phyloP scores from a whole-genome alignment of 2,113 vertebrate genomes.

The Montifringilla adamsi region DNA sequence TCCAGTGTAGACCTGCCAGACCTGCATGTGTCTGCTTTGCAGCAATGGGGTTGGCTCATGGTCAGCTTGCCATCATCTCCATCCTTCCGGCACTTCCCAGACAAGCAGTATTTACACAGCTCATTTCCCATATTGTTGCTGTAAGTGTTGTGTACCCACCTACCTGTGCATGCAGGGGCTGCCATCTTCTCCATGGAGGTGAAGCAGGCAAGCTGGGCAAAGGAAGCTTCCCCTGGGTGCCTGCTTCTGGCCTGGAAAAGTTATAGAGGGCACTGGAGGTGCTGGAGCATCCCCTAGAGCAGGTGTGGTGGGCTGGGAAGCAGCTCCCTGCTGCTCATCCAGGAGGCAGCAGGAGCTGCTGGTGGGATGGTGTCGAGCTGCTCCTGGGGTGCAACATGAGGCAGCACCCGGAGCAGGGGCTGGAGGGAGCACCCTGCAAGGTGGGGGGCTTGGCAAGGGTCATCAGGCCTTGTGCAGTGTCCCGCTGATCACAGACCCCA shows the following conservation, averaged over 20 bases:
- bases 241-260: background rate
- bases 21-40: background rate
- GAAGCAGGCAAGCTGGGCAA: background rate
- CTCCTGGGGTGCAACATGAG: background rate
- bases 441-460: background rate
- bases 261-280: background rate
- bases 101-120: background rate
- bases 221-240: background rate
- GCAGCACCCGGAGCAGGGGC: background rate
- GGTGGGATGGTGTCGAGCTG: background rate
- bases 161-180: background rate
- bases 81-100: background rate
- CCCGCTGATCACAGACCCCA: background rate
- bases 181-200: background rate
- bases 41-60: rapidly evolving
- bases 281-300: background rate
- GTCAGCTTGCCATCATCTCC: background rate
- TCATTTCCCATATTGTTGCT: background rate
- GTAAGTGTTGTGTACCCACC: rapidly evolving
- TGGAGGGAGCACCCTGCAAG: rapidly evolving
- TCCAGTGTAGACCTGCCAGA: background rate
- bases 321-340: background rate
- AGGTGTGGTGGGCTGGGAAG: background rate
- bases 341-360: background rate
- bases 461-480: background rate